Conservation (phyloP, 2,888 invertebrate genomes). For the Pammene aurita region DNA sequence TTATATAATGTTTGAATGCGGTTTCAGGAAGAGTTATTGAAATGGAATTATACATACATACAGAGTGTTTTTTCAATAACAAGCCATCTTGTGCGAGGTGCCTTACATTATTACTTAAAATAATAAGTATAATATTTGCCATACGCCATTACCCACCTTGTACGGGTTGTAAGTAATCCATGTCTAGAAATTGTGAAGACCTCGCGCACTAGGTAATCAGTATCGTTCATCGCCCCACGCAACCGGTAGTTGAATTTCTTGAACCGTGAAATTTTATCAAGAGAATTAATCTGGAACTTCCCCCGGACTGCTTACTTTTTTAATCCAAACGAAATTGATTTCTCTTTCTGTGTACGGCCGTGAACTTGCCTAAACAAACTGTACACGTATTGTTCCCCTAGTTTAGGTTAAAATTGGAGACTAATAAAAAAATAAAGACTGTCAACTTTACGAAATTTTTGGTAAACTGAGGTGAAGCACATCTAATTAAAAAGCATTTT, state of each 20-base stretch:
- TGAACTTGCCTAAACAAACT: conserved; percentile 19
- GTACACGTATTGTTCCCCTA: background rate
- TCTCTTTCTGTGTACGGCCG: conserved; percentile 48
- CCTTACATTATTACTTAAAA: too few relatives aligned
- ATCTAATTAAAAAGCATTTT: too few relatives aligned
- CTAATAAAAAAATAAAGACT: too few relatives aligned
- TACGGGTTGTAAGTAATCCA: background rate
- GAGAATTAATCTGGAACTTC: conserved; percentile 82
- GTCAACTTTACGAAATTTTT: too few relatives aligned
- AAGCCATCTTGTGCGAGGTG: too few relatives aligned
- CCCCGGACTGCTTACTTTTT: conserved; percentile 72
- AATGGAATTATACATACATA: too few relatives aligned
- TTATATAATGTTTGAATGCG: too few relatives aligned
- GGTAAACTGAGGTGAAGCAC: too few relatives aligned
- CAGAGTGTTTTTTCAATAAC: too few relatives aligned
- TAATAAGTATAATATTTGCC: too few relatives aligned
- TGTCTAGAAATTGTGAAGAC: conserved; percentile 54
- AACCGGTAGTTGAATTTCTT: conserved; percentile 82
- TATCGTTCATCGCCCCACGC: conserved; percentile 82
- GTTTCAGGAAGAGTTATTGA: too few relatives aligned
- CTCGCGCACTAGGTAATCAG: conserved; percentile 74
- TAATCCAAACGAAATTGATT: conserved; percentile 72
- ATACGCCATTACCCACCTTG: too few relatives aligned
- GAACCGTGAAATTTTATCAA: conserved; percentile 84
- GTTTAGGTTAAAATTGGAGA: background rate